Conservation (phyloP, 2,113 vertebrate genomes). For the Oncorhynchus keta region DNA sequence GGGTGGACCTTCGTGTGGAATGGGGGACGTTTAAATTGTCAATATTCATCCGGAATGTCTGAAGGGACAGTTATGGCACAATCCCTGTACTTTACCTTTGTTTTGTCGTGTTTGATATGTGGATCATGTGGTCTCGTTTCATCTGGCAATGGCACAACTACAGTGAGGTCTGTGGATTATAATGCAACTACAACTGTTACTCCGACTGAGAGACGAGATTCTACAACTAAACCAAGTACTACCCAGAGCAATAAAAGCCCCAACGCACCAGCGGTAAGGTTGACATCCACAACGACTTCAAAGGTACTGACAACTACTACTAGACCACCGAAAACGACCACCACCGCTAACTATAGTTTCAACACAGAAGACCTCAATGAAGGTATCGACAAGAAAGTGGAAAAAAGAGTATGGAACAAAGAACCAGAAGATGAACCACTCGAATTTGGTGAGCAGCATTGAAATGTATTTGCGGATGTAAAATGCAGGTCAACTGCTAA, state of each 20-base stretch:
- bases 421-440: conserved; percentile 26
- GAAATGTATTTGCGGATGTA: background rate
- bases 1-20: background rate
- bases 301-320: conserved; percentile 2
- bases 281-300: background rate
- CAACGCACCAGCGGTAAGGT: conserved; percentile 14
- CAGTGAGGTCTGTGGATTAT: background rate
- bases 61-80: background rate
- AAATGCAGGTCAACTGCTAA: background rate
- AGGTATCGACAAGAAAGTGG: conserved; percentile 24
- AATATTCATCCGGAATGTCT: background rate
- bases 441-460: conserved; percentile 57
- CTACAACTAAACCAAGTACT: conserved; percentile 18
- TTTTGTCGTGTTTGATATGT: conserved; percentile 24
- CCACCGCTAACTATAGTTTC: background rate
- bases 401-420: conserved; percentile 12
- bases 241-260: background rate
- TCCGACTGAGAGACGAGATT: conserved; percentile 5
- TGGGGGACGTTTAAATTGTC: background rate
- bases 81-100: background rate
- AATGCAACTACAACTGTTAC: background rate
- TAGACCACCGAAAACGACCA: background rate
- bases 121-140: background rate
- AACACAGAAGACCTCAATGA: conserved; percentile 27
- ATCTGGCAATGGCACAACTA: too few relatives aligned